Percentiles rank a stretch among this genome's conserved stretches.
Evolutionary conservation across 2,797 vertebrate species (phyloP).

Genomic region (Acanthopagrus latus): DNA sequence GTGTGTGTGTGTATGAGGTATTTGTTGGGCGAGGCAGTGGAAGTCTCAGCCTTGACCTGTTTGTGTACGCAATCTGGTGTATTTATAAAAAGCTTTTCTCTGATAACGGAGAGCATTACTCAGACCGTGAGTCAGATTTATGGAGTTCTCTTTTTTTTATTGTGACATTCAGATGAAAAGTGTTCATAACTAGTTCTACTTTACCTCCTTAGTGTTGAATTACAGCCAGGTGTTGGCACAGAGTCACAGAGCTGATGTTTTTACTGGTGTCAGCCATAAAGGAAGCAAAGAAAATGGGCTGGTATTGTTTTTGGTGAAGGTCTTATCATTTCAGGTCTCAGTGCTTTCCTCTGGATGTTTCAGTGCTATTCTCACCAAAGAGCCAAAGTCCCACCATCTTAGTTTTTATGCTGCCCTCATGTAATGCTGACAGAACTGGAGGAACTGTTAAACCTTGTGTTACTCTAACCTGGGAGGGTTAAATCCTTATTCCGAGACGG

Average conservation of each 20-base stretch:
- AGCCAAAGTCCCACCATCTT: neutral
- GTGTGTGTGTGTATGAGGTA: constrained; percentile 29
- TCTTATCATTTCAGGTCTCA: constrained; percentile 21
- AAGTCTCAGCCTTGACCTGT: constrained; percentile 52
- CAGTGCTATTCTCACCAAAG: constrained; percentile 23
- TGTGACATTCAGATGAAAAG: constrained; percentile 55
- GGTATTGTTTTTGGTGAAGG: constrained; percentile 11
- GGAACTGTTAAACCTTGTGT: neutral
- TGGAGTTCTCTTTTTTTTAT: constrained; percentile 49
- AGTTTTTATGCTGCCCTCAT: neutral
- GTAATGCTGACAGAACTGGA: neutral
- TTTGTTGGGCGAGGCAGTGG: constrained; percentile 47
- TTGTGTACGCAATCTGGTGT: constrained; percentile 56
- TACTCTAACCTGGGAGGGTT: neutral
- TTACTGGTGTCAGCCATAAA: neutral
- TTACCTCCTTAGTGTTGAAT: constrained; percentile 28
- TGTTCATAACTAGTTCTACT: constrained; percentile 35
- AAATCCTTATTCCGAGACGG: neutral
- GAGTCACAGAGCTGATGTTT: constrained; percentile 25
- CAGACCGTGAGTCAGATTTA: constrained; percentile 44
- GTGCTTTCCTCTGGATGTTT: constrained; percentile 24
- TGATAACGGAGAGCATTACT: constrained; percentile 56
- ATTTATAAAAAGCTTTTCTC: constrained; percentile 52
- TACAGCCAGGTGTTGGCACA: constrained; percentile 27
- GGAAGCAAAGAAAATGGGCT: neutral